Evolutionary conservation across 2,797 vertebrate species (phyloP).

Genomic region (Craterocephalus amniculus): DNA sequence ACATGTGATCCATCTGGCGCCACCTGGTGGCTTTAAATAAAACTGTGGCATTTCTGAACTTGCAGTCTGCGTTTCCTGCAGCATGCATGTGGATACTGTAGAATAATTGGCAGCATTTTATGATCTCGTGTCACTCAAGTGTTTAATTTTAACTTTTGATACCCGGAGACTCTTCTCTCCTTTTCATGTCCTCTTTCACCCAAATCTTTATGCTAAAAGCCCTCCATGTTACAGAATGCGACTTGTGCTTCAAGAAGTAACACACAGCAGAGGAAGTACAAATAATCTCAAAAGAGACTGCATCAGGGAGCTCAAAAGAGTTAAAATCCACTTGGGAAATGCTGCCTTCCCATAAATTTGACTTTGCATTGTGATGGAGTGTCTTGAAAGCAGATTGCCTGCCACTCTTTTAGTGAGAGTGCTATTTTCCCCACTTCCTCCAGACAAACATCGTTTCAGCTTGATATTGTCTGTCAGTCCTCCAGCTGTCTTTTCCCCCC

Average conservation of each 20-base stretch:
- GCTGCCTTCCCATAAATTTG: neutral
- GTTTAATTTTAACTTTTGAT: conserved; percentile 24
- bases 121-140: neutral
- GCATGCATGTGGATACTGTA: conserved; percentile 17
- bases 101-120: conserved; percentile 31
- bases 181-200: neutral
- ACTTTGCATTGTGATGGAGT: conserved; percentile 4
- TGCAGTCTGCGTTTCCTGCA: conserved; percentile 5
- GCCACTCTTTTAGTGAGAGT: conserved; percentile 3
- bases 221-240: neutral
- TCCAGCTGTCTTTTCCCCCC: conserved; percentile 22
- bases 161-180: neutral
- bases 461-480: conserved; percentile 26
- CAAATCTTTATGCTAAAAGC: neutral
- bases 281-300: neutral
- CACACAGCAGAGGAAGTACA: neutral
- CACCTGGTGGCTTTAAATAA: conserved; percentile 62
- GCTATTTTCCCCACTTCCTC: conserved; percentile 49
- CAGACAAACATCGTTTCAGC: conserved; percentile 28
- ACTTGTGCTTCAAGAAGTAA: neutral
- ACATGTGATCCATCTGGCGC: conserved; percentile 37
- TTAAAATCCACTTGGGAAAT: neutral
- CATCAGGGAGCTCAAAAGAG: neutral
- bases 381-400: conserved; percentile 6
- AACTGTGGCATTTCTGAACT: neutral